Percentiles rank a stretch among this genome's conserved stretches.
Evolutionary conservation across 2,797 vertebrate species (phyloP).

Genomic region (Philypnodon macrostomus): DNA sequence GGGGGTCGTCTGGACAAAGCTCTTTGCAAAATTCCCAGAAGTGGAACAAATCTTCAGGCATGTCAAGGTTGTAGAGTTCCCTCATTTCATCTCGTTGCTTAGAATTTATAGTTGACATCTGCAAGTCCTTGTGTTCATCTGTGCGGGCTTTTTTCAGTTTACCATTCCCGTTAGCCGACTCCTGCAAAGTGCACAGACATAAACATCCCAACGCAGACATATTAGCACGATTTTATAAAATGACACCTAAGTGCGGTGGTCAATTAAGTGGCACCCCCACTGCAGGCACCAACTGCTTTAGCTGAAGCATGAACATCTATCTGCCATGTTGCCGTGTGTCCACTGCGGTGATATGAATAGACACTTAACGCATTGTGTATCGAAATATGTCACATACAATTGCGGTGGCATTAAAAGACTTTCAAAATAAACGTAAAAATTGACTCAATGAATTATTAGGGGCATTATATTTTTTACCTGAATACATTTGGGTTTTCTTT

Average conservation of each 20-base stretch:
- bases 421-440: neutral
- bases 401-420: neutral
- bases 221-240: too few relatives aligned
- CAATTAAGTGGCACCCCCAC: too few relatives aligned
- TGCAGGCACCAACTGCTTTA: too few relatives aligned
- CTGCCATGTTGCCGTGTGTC: conserved; percentile 68
- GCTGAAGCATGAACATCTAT: conserved; percentile 14
- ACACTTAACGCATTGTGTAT: conserved; percentile 25
- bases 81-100: conserved; percentile 80
- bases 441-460: neutral
- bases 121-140: conserved; percentile 45
- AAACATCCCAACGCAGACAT: too few relatives aligned
- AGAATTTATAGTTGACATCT: conserved; percentile 35
- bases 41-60: conserved; percentile 92
- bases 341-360: conserved; percentile 27
- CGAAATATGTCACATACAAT: neutral
- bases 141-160: conserved; percentile 75
- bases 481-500: conserved; percentile 75
- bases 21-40: conserved; percentile 93
- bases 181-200: conserved; percentile 28
- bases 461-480: conserved; percentile 59
- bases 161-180: conserved; percentile 61
- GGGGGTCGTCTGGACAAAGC: conserved; percentile 79
- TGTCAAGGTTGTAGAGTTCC: conserved; percentile 80
- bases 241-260: too few relatives aligned